phyloP scores from a whole-genome alignment of 2,797 vertebrate genomes.

The Acanthornis magna region DNA sequence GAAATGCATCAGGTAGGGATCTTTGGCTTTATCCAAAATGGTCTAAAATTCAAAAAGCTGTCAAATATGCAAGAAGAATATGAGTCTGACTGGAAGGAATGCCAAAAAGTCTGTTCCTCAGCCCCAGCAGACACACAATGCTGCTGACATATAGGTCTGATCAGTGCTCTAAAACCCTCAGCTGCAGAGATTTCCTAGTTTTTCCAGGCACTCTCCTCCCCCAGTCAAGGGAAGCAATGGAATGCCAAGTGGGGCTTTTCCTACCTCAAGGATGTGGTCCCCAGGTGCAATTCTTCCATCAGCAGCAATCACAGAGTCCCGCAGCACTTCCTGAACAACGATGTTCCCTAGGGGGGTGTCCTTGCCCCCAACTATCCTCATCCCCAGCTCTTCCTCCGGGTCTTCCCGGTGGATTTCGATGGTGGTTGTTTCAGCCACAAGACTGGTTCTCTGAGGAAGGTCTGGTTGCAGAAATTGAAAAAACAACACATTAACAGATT shows the following conservation, averaged over 20 bases:
- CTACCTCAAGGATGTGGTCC: conserved; percentile 92
- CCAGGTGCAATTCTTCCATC: conserved; percentile 89
- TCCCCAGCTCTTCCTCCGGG: conserved; percentile 84
- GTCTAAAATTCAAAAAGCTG: neutral
- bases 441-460: conserved; percentile 84
- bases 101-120: neutral
- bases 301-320: conserved; percentile 81
- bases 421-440: conserved; percentile 86
- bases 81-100: neutral
- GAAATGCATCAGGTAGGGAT: neutral
- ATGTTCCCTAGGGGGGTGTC: conserved; percentile 92
- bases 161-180: neutral
- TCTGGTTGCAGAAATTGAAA: conserved; percentile 66
- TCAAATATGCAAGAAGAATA: neutral
- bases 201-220: neutral
- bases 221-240: neutral
- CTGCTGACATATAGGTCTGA: neutral
- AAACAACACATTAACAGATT: neutral
- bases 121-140: neutral
- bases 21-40: neutral
- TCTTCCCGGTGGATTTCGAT: conserved; percentile 88
- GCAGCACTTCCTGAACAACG: conserved; percentile 88
- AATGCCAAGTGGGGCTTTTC: neutral
- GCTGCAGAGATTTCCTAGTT: neutral
- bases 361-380: conserved; percentile 91